Conservation (phyloP, 2,113 vertebrate genomes). For the Empidonax alnorum region DNA sequence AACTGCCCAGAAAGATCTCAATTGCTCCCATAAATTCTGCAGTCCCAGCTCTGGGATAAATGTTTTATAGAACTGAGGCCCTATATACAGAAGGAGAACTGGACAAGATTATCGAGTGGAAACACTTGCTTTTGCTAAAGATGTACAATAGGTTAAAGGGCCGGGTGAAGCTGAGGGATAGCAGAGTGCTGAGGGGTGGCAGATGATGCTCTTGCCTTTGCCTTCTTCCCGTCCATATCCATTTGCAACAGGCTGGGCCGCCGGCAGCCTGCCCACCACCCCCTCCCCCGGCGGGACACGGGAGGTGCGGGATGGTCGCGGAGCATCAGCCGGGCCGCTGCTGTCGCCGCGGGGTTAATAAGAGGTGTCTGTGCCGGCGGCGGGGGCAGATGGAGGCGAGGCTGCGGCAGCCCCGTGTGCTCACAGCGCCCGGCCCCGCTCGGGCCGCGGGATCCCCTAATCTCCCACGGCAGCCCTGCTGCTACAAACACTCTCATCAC, state of each 20-base stretch:
- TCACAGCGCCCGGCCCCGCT: conserved; percentile 23
- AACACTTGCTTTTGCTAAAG: background rate
- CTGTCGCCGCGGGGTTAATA: background rate
- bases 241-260: accelerated
- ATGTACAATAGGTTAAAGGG: background rate
- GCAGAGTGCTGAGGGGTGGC: accelerated
- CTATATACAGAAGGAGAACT: background rate
- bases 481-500: conserved; percentile 75
- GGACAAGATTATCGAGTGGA: background rate
- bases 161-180: background rate
- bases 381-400: conserved; percentile 48
- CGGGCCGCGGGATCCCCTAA: conserved; percentile 61
- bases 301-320: background rate
- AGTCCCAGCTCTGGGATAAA: background rate
- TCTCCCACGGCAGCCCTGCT: conserved; percentile 69
- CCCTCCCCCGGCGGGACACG: background rate
- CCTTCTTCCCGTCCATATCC: background rate
- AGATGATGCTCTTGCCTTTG: background rate
- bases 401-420: conserved; percentile 9
- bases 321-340: background rate
- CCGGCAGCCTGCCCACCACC: accelerated
- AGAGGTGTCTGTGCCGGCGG: background rate
- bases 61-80: background rate
- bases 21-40: background rate
- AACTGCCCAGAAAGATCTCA: background rate